A percentile compares a stretch with the other conserved stretches of the same genome.
phyloP scores from a whole-genome alignment of 2,888 invertebrate genomes.

The Tetragonisca angustula region DNA sequence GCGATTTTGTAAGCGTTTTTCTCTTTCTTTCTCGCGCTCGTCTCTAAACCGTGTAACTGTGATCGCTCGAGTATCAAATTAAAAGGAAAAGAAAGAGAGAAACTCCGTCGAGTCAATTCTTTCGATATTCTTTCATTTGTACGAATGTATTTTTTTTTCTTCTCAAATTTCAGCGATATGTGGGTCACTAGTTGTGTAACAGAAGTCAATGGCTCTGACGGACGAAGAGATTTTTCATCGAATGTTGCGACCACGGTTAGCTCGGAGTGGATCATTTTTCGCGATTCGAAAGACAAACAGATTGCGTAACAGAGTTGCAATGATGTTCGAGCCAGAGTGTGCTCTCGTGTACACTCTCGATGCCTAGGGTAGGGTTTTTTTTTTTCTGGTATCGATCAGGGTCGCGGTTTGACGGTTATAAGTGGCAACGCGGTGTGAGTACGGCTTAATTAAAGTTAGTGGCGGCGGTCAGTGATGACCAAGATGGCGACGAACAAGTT shows the following conservation, averaged over 20 bases:
- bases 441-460: constrained; percentile 34
- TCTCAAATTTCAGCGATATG: neutral
- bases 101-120: no score
- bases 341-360: neutral
- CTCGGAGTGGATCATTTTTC: neutral
- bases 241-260: neutral
- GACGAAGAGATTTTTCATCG: neutral
- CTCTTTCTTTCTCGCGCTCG: no score
- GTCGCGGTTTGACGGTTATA: constrained; percentile 26
- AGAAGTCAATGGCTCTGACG: neutral
- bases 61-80: no score
- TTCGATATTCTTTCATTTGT: neutral
- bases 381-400: constrained; percentile 17
- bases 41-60: no score
- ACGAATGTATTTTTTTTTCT: neutral
- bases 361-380: neutral
- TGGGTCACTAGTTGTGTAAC: no score
- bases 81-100: no score
- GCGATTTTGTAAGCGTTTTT: neutral
- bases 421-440: constrained; percentile 13
- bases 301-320: constrained; percentile 15
- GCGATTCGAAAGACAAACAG: constrained; percentile 1
- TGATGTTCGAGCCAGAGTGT: constrained; percentile 1
- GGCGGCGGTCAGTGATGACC: constrained; percentile 17
- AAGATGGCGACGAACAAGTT: neutral